Percentiles rank a stretch among this genome's conserved stretches.
Conservation (phyloP, 2,797 vertebrate species). For the Cuniculus paca region DNA sequence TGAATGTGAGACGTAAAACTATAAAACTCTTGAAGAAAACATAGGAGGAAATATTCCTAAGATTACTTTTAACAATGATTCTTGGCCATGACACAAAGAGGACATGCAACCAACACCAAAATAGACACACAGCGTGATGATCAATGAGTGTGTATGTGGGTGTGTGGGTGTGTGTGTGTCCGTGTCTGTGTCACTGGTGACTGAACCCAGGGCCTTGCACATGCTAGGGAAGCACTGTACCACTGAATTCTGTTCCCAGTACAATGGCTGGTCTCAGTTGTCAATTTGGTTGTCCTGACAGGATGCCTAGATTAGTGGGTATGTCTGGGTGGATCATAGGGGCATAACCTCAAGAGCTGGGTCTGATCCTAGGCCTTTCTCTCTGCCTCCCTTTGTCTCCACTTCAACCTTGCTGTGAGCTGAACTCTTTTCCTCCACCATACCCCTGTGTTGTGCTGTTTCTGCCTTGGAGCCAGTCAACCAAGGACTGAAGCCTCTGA, state of each 20-base stretch:
- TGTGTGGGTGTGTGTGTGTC: background rate
- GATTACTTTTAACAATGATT: background rate
- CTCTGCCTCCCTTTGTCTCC: background rate
- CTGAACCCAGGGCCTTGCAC: background rate
- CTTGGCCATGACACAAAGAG: background rate
- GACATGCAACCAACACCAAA: background rate
- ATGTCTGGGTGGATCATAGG: background rate
- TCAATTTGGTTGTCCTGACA: background rate
- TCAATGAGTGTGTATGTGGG: background rate
- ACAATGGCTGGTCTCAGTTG: background rate
- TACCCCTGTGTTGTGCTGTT: background rate
- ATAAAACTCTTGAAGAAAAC: background rate
- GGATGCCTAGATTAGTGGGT: background rate
- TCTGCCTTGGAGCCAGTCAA: background rate
- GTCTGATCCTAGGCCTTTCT: background rate
- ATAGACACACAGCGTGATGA: background rate
- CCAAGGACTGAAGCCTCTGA: background rate
- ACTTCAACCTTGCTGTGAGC: background rate
- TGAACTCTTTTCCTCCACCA: background rate
- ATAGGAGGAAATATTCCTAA: background rate
- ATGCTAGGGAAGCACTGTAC: background rate
- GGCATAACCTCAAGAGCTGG: background rate
- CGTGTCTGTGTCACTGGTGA: background rate
- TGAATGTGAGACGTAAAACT: background rate
- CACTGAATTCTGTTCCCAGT: background rate